phyloP scores from a whole-genome alignment of 1,140 invertebrate species.

The Nasonia giraulti region DNA sequence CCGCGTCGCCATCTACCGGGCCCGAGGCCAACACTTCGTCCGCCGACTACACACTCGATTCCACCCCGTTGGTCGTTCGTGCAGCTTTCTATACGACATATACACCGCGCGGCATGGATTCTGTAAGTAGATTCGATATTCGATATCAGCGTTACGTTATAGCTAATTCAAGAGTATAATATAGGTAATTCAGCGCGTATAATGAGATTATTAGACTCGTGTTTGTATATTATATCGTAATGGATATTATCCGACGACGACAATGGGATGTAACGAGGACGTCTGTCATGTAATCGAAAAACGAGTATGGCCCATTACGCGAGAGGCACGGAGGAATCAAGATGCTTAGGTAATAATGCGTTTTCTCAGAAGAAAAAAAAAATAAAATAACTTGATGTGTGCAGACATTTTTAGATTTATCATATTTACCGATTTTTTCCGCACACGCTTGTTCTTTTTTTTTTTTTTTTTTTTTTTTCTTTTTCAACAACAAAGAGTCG shows the following conservation, averaged over 20 bases:
- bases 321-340: not conserved
- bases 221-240: not conserved
- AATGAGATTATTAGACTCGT: too few species aligned
- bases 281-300: too few species aligned
- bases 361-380: not conserved
- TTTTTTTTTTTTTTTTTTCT: too few species aligned
- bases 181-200: not conserved
- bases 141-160: too few species aligned
- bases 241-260: not conserved
- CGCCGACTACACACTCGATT: not conserved
- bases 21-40: not conserved
- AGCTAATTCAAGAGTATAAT: not conserved
- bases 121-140: too few species aligned
- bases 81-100: not conserved
- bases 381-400: not conserved
- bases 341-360: not conserved
- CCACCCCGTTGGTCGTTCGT: not conserved
- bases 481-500: not conserved
- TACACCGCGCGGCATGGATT: too few species aligned
- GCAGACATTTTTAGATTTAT: too few species aligned
- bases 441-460: too few species aligned
- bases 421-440: too few species aligned
- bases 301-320: not conserved
- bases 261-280: not conserved
- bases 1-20: constrained; percentile 29